These are phyloP conservation scores for Acleris cristana DNA, from an alignment of 2,888 invertebrate genomes.

Conservation along the genomic window DNA sequence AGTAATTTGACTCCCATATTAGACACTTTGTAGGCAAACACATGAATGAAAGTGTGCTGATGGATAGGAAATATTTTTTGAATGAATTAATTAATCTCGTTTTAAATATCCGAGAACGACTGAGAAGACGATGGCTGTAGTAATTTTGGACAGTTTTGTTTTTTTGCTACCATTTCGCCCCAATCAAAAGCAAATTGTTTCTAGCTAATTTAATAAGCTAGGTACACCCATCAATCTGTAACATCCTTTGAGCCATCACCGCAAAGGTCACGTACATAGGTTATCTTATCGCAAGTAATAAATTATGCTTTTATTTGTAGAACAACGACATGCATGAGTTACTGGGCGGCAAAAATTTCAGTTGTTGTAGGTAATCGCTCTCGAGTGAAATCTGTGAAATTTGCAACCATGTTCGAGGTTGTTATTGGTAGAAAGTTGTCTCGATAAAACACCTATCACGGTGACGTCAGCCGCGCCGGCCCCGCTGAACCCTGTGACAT, in stretches of 20 bases:
- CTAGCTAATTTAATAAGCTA: constrained; percentile 8
- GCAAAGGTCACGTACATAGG: constrained; percentile 32
- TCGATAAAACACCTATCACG: constrained; percentile 68
- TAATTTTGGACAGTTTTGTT: not conserved
- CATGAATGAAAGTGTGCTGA: constrained; percentile 18
- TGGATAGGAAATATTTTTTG: constrained; percentile 3
- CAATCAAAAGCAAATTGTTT: not conserved
- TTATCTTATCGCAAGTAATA: constrained; percentile 32
- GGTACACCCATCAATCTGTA: constrained; percentile 30
- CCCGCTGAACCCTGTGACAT: constrained; percentile 63
- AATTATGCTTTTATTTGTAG: constrained; percentile 25
- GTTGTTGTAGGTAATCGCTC: not conserved
- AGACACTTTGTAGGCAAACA: constrained; percentile 16
- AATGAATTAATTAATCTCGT: too few species aligned
- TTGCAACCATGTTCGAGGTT: constrained; percentile 11
- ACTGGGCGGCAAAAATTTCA: not conserved
- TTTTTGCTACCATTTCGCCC: not conserved
- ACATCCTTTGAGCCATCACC: constrained; percentile 28
- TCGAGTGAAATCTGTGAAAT: constrained; percentile 26
- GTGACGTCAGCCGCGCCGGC: constrained; percentile 66
- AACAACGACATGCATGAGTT: constrained; percentile 15
- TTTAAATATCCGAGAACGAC: too few species aligned
- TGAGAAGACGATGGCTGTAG: too few species aligned
- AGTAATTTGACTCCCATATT: constrained; percentile 48
- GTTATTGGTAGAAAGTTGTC: constrained; percentile 44